Base-by-base conservation (phyloP, 2,797 vertebrate genomes). In the Rhinoraja longicauda region DNA sequence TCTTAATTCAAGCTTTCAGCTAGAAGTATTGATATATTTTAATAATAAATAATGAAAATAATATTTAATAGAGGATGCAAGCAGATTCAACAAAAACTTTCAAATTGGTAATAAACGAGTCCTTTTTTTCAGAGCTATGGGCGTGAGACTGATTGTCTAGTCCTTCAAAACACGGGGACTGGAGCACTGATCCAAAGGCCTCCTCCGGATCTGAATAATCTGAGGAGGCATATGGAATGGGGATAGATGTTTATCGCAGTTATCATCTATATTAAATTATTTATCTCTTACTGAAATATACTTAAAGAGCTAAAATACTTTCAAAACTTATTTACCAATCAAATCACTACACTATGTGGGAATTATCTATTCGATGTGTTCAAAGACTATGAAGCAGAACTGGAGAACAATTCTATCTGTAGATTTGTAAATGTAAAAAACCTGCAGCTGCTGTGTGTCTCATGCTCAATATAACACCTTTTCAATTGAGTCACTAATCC, bases 381-480 rank as follows among this genome's bases (percentile, higher is more conserved):
- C 59, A 88, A 88, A 32, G 17, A 88, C 84, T 32, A 88, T 19
- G 84, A 21, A 36, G 67, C 17, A 36, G 84, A 88, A 88, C 88
- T 32, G 21, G 15, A 32, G 17, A 88, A 64, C n/a, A 67, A 67
- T 8, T 88, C 59, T 19, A 67, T 67, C 17, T 32, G n/a, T 32
- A 67, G 62, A 67, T 88, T 88, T 36, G 6, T 67, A 88, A 88
- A 67, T 88, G 59, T 5, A 67, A 21, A 36, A 67, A 21, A 67
- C 8, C 84, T 67, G 67, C n/a, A 64, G 84, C 3, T 21, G 17
- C 81, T 67, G 59, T 19, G 84, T 88, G 59, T 64, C 15, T 6
- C n/a, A 67, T 88, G 59, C 84, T 64, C 84, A n/a, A 67, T 84
- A 88, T 59, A 88, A 88, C 84, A 36, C 13, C 19, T 88, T 64